Percentiles rank a stretch among this genome's conserved stretches.
phyloP scores from a whole-genome alignment of 1,140 invertebrate species.

The Drosophila parabipectinata region DNA sequence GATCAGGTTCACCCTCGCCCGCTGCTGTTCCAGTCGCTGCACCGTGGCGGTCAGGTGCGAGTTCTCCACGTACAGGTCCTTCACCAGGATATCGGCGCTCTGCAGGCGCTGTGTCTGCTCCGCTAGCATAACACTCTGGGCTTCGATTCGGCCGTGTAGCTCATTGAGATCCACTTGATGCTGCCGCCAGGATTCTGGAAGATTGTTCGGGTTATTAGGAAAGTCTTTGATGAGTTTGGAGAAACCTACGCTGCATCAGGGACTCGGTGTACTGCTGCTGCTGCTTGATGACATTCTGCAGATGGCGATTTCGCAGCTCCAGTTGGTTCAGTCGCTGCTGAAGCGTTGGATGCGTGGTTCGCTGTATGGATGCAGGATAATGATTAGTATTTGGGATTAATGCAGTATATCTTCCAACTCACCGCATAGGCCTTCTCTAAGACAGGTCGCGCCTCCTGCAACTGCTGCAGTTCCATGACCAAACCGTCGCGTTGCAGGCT shows the following conservation, averaged over 20 bases:
- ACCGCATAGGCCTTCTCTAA: slow-evolving; percentile 83
- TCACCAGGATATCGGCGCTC: slow-evolving; percentile 90
- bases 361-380: slow-evolving; percentile 32
- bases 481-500: slow-evolving; percentile 85
- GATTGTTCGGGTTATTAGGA: neutral
- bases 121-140: slow-evolving; percentile 86
- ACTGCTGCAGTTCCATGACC: slow-evolving; percentile 84
- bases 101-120: slow-evolving; percentile 88
- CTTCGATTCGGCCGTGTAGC: slow-evolving; percentile 86
- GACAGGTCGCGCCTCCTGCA: slow-evolving; percentile 84
- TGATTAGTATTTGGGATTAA: neutral
- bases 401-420: slow-evolving; percentile 16
- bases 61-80: slow-evolving; percentile 93
- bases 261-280: slow-evolving; percentile 88
- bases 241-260: slow-evolving; percentile 87
- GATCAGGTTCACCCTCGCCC: slow-evolving; percentile 70
- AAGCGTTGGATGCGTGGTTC: slow-evolving; percentile 79
- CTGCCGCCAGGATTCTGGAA: slow-evolving; percentile 87
- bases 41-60: slow-evolving; percentile 88
- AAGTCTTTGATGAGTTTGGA: neutral
- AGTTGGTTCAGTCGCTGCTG: slow-evolving; percentile 83
- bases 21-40: slow-evolving; percentile 87
- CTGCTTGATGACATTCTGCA: slow-evolving; percentile 87
- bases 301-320: slow-evolving; percentile 87
- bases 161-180: slow-evolving; percentile 87